phyloP scores from a whole-genome alignment of 2,113 vertebrate species.

The Salvelinus namaycush region DNA sequence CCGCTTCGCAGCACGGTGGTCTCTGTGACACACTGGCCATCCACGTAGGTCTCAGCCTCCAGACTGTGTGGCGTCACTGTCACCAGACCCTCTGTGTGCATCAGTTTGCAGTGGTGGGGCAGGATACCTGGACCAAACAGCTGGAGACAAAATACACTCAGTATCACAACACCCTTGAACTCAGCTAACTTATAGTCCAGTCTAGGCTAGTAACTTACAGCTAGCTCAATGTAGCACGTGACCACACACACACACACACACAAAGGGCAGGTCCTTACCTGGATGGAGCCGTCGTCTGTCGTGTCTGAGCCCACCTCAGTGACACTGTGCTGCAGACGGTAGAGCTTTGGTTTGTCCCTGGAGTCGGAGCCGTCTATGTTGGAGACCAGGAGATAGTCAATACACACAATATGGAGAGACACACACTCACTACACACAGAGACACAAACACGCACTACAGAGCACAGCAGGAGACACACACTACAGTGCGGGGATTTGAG shows the following conservation, averaged over 20 bases:
- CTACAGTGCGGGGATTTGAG: no score
- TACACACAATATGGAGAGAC: constrained; percentile 4
- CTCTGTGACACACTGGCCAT: constrained; percentile 88
- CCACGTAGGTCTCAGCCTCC: constrained; percentile 91
- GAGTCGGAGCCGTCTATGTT: constrained; percentile 93
- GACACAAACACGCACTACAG: neutral
- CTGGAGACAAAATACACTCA: constrained; percentile 53
- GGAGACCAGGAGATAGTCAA: constrained; percentile 32
- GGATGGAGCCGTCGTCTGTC: constrained; percentile 89
- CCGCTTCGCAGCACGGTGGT: constrained; percentile 93
- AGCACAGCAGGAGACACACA: neutral
- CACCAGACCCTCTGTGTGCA: constrained; percentile 94
- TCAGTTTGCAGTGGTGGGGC: constrained; percentile 96
- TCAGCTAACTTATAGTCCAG: no score
- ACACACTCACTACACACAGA: constrained; percentile 9
- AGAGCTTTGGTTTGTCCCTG: constrained; percentile 97
- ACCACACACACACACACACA: neutral
- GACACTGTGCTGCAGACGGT: constrained; percentile 93
- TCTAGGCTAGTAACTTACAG: no score
- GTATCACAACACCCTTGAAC: neutral
- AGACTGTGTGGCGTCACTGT: constrained; percentile 89
- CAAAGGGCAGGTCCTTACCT: constrained; percentile 71
- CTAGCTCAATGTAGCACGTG: neutral
- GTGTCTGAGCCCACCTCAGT: constrained; percentile 97
- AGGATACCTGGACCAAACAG: constrained; percentile 92